Percentiles rank a stretch among this genome's conserved stretches.
These are phyloP conservation scores for Caradrina clavipalpis DNA, from an alignment of 2,888 invertebrate species.

Conservation along the genomic window DNA sequence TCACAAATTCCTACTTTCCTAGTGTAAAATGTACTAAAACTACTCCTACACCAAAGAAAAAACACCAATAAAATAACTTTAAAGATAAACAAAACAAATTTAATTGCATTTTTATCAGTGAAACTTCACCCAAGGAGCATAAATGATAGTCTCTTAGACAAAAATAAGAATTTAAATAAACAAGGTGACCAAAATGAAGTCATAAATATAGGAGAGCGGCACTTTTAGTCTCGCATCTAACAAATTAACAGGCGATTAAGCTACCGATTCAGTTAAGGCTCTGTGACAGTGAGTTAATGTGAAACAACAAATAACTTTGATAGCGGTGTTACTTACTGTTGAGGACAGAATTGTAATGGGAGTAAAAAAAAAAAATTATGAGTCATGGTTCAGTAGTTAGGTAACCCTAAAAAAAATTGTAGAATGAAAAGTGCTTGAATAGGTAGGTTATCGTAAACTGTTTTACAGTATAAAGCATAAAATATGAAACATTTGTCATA, in stretches of 20 bases:
- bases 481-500: background rate
- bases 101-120: constrained; percentile 75
- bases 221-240: constrained; percentile 85
- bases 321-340: constrained; percentile 73
- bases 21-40: background rate
- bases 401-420: no score
- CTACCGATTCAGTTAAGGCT: constrained; percentile 87
- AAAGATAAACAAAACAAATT: constrained; percentile 64
- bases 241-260: constrained; percentile 90
- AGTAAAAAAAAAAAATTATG: background rate
- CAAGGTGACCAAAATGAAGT: constrained; percentile 86
- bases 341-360: constrained; percentile 40
- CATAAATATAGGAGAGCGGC: constrained; percentile 87
- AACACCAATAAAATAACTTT: constrained; percentile 35
- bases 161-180: constrained; percentile 79
- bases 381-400: background rate
- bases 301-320: constrained; percentile 83
- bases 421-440: no score
- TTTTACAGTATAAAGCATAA: background rate
- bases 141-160: constrained; percentile 68
- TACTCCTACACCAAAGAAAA: constrained; percentile 33
- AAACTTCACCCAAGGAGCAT: constrained; percentile 55
- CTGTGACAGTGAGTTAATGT: constrained; percentile 83
- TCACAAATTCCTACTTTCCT: background rate
- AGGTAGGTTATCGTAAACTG: background rate